These are phyloP conservation scores for Eupithecia centaureata DNA, from an alignment of 2,888 invertebrate species.

Conservation along the genomic window DNA sequence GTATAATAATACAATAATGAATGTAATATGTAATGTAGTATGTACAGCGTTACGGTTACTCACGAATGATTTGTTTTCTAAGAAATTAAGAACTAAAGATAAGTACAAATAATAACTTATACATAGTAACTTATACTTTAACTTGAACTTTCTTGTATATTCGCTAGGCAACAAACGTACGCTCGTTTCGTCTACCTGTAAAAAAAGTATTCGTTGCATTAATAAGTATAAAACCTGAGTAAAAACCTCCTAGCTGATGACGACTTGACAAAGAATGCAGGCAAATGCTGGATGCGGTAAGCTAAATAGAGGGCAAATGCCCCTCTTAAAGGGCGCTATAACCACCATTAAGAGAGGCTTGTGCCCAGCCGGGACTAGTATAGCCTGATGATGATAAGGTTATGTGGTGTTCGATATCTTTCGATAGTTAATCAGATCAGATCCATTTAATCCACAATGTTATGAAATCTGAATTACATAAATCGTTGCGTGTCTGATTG, in stretches of 20 bases:
- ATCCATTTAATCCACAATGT: background rate
- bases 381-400: background rate
- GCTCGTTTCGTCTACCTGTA: background rate
- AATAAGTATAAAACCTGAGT: background rate
- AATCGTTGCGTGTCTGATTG: background rate
- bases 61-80: too few relatives aligned
- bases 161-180: background rate
- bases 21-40: too few relatives aligned
- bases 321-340: background rate
- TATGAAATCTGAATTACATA: slow-evolving; percentile 3
- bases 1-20: too few relatives aligned
- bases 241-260: too few relatives aligned
- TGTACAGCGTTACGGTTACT: too few relatives aligned
- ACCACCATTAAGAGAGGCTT: background rate
- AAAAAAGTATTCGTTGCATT: background rate
- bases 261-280: background rate
- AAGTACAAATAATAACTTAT: too few relatives aligned
- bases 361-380: background rate
- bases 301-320: background rate
- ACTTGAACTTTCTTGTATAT: background rate
- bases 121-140: background rate
- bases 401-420: background rate
- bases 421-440: background rate
- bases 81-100: too few relatives aligned
- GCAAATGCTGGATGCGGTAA: background rate